Conservation (phyloP, 1,140 invertebrate species). For the Triops longicaudatus region DNA sequence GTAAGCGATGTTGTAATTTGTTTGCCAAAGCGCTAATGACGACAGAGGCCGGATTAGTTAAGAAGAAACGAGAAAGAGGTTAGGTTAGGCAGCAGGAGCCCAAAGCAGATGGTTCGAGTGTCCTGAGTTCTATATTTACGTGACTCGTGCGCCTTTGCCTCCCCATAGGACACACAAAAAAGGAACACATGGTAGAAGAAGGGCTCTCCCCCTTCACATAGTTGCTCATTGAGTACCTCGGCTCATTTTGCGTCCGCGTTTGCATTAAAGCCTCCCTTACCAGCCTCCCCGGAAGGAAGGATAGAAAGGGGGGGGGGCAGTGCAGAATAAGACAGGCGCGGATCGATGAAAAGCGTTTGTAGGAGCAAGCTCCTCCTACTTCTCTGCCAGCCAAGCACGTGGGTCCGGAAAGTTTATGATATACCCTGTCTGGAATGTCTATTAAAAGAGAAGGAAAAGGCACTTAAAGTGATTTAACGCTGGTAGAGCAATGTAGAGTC, state of each 20-base stretch:
- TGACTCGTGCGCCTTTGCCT: constrained; percentile 1
- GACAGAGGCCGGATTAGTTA: background rate
- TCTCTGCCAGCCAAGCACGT: background rate
- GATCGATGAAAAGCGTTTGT: constrained; percentile 5
- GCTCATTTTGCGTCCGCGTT: background rate
- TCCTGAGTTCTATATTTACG: background rate
- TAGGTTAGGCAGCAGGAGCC: background rate
- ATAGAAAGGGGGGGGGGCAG: background rate
- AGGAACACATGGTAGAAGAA: constrained; percentile 1
- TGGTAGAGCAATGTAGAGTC: background rate
- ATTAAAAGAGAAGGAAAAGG: constrained; percentile 2
- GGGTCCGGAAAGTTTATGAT: background rate
- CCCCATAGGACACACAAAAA: background rate
- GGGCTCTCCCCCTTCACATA: background rate
- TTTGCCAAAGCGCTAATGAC: background rate
- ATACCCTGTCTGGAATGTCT: background rate
- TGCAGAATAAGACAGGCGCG: background rate
- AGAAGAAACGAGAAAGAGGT: background rate
- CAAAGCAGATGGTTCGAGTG: background rate
- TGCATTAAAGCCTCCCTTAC: background rate
- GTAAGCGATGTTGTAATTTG: constrained; percentile 17
- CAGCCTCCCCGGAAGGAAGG: background rate
- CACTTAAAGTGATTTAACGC: constrained; percentile 5
- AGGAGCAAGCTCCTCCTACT: background rate
- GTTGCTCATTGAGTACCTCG: constrained; percentile 1